Evolutionary conservation across 2,113 vertebrate genomes (phyloP), one percentile per base, ranked within the genome.

Genomic region (Melanerpes formicivorus): DNA sequence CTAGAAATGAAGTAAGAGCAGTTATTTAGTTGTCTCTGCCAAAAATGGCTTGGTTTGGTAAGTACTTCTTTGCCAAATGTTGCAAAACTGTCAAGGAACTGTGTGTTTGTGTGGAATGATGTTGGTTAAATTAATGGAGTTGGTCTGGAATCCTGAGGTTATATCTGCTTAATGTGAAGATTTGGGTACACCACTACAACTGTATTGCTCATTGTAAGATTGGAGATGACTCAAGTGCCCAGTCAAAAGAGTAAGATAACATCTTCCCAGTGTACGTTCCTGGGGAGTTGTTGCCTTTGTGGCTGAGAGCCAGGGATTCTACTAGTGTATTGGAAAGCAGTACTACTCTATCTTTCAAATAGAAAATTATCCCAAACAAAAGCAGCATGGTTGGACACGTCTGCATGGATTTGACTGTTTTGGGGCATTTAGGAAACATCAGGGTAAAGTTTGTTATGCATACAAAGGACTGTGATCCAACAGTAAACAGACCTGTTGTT

Each of bases 121-220:
- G 0, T 3, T 29, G 32, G 30, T 56, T 56, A 42, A 66, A n/a
- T 54, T 37, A 44, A 16, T 29, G 2, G 58, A 40, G 10, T 18
- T 65, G 55, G 55, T 52, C 32, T 81, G 63, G 44, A 84, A 19
- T n/a, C 0, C 26, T 56, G 27, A 30, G 27, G 27, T 56, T 29
- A 56, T 8, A 30, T 56, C 55, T 30, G 55, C 55, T 30, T 17
- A 56, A 6, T 3, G 9, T 22, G 65, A 34, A 0, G 5, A 19
- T 71, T 37, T 46, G 58, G 25, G 27, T 58, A 17, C 37, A 7
- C 16, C 1, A 0, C 40, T 44, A 5, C n/a, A 15, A 55, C 26
- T n/a, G 30, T 40, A 0, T 73, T 73, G n/a, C 21, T 46, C 3
- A 0, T 25, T 52, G 22, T 11, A 32, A 30, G 46, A 17, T 1